Evolutionary conservation across 2,797 vertebrate species (phyloP), one percentile per base, ranked within the genome.

Genomic region (Streptopelia turtur): DNA sequence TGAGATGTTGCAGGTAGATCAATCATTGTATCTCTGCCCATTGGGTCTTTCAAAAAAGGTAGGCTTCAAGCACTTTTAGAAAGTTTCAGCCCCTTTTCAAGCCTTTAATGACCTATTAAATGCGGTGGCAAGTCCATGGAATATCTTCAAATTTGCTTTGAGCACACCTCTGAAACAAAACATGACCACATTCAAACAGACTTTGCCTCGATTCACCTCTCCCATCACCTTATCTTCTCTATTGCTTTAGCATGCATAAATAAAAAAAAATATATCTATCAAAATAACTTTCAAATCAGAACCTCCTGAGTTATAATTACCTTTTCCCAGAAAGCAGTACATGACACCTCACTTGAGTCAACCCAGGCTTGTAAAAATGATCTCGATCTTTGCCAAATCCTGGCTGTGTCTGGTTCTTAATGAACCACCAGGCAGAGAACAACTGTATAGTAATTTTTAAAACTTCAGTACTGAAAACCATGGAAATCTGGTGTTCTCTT

Each of bases 211-310:
- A 43, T 91, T 94, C 56, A 79, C 72, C 45, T 85, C 79, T 86
- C 70, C 59, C 41, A 43, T 53, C 80, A 39, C 45, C 75, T 93
- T 78, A 83, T 49, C 75, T 79, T 56, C 25, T 12, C 52, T 49
- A 45, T 28, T 87, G 65, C 45, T 89, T 87, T 68, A 92, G 68
- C 25, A 49, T 25, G 41, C 64, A 70, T 77, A 76, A 87, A 55
- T 9, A 74, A 85, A 53, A 74, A 85, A 53, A 9, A 66, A 33
- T 4, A 1, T n/a, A 71, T 79, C 60, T 84, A 88, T 65, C 88
- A 90, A 93, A 90, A 88, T 74, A 33, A 87, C 66, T 90, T 93
- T 89, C 77, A 87, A 39, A 76, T 87, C 78, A 79, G 61, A 94
- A 88, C 70, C 76, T 88, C 50, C 30, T 9, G 24, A 61, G 56